phyloP scores from a whole-genome alignment of 2,888 invertebrate species.

The Parascotia fuliginaria region DNA sequence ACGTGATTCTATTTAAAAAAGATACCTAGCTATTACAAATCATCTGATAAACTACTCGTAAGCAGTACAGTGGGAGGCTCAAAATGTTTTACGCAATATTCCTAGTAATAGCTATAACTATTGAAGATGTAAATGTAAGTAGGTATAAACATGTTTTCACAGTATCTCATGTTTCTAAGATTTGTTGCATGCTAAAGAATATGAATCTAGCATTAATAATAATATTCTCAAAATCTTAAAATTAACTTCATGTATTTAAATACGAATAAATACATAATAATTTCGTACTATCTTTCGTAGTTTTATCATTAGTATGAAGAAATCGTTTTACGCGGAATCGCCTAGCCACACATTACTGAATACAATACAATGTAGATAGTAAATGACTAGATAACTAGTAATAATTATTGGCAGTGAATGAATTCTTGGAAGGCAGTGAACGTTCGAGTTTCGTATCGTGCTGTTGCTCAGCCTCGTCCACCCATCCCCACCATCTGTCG shows the following conservation, averaged over 20 bases:
- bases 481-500: conserved; percentile 44
- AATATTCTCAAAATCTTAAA: no score
- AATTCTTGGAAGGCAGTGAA: conserved; percentile 74
- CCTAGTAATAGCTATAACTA: not conserved
- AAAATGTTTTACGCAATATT: conserved; percentile 15
- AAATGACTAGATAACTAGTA: conserved; percentile 62
- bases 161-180: no score
- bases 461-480: conserved; percentile 51
- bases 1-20: not conserved
- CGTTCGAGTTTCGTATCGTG: conserved; percentile 62
- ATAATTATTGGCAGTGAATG: conserved; percentile 65
- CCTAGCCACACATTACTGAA: conserved; percentile 35
- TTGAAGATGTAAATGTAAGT: no score
- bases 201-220: no score
- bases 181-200: no score
- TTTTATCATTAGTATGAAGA: conserved; percentile 4
- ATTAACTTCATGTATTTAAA: no score
- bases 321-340: conserved; percentile 43
- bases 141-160: no score
- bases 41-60: not conserved
- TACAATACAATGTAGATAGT: conserved; percentile 56
- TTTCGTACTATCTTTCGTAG: not conserved
- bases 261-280: not conserved
- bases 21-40: not conserved
- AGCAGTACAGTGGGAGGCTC: conserved; percentile 1